A percentile compares a stretch with the other conserved stretches of the same genome.
Evolutionary conservation across 1,140 invertebrate species (phyloP).

Genomic region (Notospermus geniculatus): DNA sequence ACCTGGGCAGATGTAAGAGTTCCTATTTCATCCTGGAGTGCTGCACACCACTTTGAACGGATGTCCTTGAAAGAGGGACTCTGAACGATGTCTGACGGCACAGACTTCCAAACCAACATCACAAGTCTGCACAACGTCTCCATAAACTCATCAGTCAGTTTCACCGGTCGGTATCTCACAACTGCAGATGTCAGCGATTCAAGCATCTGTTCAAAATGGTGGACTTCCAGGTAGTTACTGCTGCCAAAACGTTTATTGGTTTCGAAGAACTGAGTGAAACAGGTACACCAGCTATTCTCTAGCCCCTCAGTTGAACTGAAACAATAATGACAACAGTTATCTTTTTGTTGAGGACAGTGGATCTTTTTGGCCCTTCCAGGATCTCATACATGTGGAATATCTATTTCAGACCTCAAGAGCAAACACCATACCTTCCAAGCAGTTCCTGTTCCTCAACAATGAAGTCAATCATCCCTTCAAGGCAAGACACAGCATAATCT

Average conservation of each 20-base stretch:
- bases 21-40: too few species aligned
- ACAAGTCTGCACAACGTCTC: background rate
- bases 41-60: too few species aligned
- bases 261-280: constrained; percentile 24
- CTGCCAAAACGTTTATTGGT: constrained; percentile 16
- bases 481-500: constrained; percentile 31
- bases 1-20: too few species aligned
- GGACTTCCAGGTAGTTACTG: background rate
- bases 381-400: too few species aligned
- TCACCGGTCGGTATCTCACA: background rate
- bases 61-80: too few species aligned
- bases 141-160: background rate
- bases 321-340: too few species aligned
- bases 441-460: too few species aligned
- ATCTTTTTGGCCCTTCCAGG: too few species aligned
- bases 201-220: background rate
- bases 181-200: background rate
- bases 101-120: background rate
- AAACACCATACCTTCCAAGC: too few species aligned
- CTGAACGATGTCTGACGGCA: background rate
- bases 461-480: constrained; percentile 6
- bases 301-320: too few species aligned
- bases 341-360: too few species aligned
- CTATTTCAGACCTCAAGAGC: too few species aligned
- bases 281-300: constrained; percentile 26